Conservation (phyloP, 2,797 vertebrate genomes). For the Momotus momota region DNA sequence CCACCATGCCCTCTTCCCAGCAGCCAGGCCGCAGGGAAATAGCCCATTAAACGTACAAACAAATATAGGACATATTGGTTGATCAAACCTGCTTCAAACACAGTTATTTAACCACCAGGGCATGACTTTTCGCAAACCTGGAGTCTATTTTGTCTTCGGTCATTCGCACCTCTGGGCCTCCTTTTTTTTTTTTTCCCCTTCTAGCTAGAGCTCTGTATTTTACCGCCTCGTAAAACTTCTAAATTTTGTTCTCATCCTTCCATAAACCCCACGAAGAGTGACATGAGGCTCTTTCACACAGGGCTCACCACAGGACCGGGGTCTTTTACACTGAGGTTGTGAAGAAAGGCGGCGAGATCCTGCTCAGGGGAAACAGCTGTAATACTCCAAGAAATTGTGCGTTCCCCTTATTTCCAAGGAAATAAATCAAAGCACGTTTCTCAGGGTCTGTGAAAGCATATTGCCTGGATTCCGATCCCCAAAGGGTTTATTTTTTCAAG, state of each 20-base stretch:
- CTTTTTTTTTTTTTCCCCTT: neutral
- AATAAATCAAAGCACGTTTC: slow-evolving; percentile 67
- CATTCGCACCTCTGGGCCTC: neutral
- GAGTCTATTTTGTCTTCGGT: neutral
- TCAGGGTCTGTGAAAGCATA: slow-evolving; percentile 54
- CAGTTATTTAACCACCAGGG: neutral
- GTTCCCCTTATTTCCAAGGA: slow-evolving; percentile 44
- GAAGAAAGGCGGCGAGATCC: neutral
- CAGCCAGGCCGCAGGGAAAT: slow-evolving; percentile 36
- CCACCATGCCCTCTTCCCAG: slow-evolving; percentile 46
- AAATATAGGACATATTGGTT: slow-evolving; percentile 38
- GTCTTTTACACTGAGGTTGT: neutral
- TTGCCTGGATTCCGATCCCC: slow-evolving; percentile 46
- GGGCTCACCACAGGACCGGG: neutral
- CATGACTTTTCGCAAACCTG: neutral
- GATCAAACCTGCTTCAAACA: slow-evolving; percentile 42
- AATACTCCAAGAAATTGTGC: slow-evolving; percentile 4
- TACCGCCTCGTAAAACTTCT: neutral
- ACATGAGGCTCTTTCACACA: neutral
- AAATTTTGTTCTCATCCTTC: slow-evolving; percentile 38
- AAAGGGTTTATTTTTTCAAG: slow-evolving; percentile 26
- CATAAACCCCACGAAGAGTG: neutral
- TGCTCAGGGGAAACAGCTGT: slow-evolving; percentile 25
- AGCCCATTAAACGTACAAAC: slow-evolving; percentile 63
- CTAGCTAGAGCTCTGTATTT: neutral